phyloP scores from a whole-genome alignment of 2,888 invertebrate species.

The Ceraclea dissimilis region DNA sequence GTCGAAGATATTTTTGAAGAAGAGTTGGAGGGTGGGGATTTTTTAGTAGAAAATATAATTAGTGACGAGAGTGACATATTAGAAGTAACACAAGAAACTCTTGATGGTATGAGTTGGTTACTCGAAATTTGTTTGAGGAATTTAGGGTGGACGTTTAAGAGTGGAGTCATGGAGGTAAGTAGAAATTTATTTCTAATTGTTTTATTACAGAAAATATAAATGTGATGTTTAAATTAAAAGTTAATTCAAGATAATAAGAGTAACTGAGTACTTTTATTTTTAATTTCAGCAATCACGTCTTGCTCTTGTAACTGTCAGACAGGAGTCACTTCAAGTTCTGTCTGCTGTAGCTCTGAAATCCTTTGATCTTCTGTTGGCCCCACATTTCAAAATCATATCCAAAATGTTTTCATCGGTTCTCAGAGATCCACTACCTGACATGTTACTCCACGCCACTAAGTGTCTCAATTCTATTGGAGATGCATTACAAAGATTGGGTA shows the following conservation, averaged over 20 bases:
- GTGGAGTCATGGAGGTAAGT: constrained; percentile 16
- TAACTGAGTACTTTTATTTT: no score
- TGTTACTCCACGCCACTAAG: constrained; percentile 64
- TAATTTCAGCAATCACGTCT: constrained; percentile 7
- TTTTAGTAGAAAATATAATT: not conserved
- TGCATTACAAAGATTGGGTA: constrained; percentile 50
- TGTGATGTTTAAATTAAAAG: no score
- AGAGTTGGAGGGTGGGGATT: constrained; percentile 35
- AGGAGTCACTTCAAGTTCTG: constrained; percentile 71
- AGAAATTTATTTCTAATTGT: no score
- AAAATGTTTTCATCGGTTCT: constrained; percentile 53
- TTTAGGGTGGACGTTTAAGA: constrained; percentile 40
- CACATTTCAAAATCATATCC: constrained; percentile 53
- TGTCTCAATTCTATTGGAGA: constrained; percentile 62
- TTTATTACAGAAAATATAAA: no score
- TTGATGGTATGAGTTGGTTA: constrained; percentile 43
- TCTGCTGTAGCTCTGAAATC: constrained; percentile 56
- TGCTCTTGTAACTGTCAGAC: constrained; percentile 58
- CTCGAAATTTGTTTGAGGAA: constrained; percentile 55
- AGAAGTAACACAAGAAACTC: constrained; percentile 11
- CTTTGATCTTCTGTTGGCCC: constrained; percentile 46
- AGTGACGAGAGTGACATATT: constrained; percentile 9
- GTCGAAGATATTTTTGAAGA: constrained; percentile 39
- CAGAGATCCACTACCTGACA: constrained; percentile 54
- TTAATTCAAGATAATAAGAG: no score